Conservation (phyloP, 2,113 vertebrate genomes). For the Salminus brasiliensis region DNA sequence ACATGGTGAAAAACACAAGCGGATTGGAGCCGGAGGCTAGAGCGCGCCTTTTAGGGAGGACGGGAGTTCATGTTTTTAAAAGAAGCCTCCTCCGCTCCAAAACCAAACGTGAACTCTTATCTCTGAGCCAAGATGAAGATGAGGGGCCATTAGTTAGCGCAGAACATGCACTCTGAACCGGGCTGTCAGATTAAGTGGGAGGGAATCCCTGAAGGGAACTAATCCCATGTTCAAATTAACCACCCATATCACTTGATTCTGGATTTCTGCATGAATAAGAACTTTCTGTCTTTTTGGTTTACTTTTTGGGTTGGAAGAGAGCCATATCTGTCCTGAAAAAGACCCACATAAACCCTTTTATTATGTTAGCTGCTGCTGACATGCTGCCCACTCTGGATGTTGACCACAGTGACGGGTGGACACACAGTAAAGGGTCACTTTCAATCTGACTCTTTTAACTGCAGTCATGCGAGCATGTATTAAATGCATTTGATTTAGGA, state of each 20-base stretch:
- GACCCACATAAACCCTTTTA: too few species aligned
- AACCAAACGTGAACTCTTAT: background rate
- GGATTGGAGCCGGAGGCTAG: slow-evolving; percentile 21
- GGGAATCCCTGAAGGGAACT: background rate
- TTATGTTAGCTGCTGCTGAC: too few species aligned
- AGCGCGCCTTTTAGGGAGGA: slow-evolving; percentile 17
- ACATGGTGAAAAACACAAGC: slow-evolving; percentile 29
- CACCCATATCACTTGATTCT: background rate
- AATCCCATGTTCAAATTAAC: background rate
- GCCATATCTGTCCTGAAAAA: too few species aligned
- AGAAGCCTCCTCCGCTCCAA: background rate
- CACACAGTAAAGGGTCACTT: too few species aligned
- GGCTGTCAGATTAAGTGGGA: background rate
- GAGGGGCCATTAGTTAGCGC: background rate
- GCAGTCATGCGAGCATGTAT: too few species aligned
- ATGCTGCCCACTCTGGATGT: too few species aligned
- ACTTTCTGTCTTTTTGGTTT: too few species aligned
- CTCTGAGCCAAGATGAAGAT: background rate
- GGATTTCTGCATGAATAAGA: too few species aligned
- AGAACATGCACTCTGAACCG: background rate
- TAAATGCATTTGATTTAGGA: too few species aligned
- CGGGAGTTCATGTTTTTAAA: slow-evolving; percentile 37
- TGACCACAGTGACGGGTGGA: too few species aligned
- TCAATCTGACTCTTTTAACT: too few species aligned
- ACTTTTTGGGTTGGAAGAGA: too few species aligned